Base-by-base conservation (phyloP, 2,888 invertebrate genomes). In the Coelopa pilipes region DNA sequence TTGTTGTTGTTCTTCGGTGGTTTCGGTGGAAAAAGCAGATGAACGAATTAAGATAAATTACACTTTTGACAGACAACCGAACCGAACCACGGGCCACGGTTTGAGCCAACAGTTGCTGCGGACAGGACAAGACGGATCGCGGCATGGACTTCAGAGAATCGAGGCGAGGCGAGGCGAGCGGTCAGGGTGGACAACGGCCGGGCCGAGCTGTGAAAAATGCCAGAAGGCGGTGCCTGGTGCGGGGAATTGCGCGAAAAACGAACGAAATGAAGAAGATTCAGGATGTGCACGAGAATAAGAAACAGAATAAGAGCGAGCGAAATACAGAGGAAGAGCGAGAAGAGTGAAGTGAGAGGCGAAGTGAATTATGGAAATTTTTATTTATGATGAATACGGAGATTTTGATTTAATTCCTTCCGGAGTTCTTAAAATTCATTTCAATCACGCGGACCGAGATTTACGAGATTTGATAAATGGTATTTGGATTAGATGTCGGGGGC, bases 41-140 rank as follows among this genome's bases (percentile, higher is more conserved):
- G 66, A 65, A 49, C 66, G 66, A 66, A 66, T 66, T 46, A 49
- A 66, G 66, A 66, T 66, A 66, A 66, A 66, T 66, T 66, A 66
- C 50, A 24, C 11, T 66, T 66, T 66, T 66, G 66, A 66, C 66
- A 49, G 66, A 66, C 66, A 47, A 47, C 11, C 65, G 19, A 13
- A 10, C 47, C 17, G 46, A 21, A 3, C n/a, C 21, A 59, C 17
- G 19, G 49, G 13, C 49, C 10, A 49, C 49, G 49, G 49, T 49
- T 17, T 60, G 60, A 24, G 60, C 15, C 21, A 60, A 60, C 60
- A 60, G 60, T 24, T 60, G 60, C 60, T 60, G n/a, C n/a, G n/a
- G n/a, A n/a, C n/a, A n/a, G n/a, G n/a, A n/a, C n/a, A n/a, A n/a
- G n/a, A n/a, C n/a, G n/a, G n/a, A n/a, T n/a, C n/a, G n/a, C n/a